These are phyloP conservation scores for Lymantria monacha DNA, from an alignment of 2,888 invertebrate species.

Conservation along the genomic window DNA sequence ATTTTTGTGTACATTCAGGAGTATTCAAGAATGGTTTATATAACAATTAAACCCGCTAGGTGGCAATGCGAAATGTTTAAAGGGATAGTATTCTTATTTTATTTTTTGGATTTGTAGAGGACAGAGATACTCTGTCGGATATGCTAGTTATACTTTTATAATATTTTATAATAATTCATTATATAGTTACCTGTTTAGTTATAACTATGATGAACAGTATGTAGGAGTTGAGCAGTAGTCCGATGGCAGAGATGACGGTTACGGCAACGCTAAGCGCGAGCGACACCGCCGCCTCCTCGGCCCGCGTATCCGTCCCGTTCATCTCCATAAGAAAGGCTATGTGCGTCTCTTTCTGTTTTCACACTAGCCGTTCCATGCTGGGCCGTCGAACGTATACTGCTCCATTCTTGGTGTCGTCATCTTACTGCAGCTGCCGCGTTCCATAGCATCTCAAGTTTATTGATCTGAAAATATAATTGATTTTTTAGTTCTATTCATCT, in stretches of 20 bases:
- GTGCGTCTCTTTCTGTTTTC: slow-evolving; percentile 43
- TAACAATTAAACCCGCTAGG: too few species aligned
- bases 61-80: too few species aligned
- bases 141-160: too few species aligned
- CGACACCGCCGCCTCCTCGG: slow-evolving; percentile 83
- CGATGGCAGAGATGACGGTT: slow-evolving; percentile 86
- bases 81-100: too few species aligned
- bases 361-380: slow-evolving; percentile 50
- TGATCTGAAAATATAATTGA: slow-evolving; percentile 42
- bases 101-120: too few species aligned
- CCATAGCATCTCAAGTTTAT: slow-evolving; percentile 62
- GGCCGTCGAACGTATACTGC: slow-evolving; percentile 25
- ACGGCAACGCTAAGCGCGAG: slow-evolving; percentile 86
- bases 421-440: slow-evolving; percentile 72
- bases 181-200: slow-evolving; percentile 84
- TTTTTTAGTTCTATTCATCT: neutral
- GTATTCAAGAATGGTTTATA: too few species aligned
- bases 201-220: slow-evolving; percentile 87
- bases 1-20: too few species aligned
- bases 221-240: slow-evolving; percentile 88
- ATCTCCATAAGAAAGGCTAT: slow-evolving; percentile 54
- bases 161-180: too few species aligned
- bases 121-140: too few species aligned
- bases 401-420: slow-evolving; percentile 51
- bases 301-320: slow-evolving; percentile 72